These are phyloP conservation scores for Onchidella celtica DNA, from an alignment of 2,888 invertebrate genomes.

Conservation along the genomic window DNA sequence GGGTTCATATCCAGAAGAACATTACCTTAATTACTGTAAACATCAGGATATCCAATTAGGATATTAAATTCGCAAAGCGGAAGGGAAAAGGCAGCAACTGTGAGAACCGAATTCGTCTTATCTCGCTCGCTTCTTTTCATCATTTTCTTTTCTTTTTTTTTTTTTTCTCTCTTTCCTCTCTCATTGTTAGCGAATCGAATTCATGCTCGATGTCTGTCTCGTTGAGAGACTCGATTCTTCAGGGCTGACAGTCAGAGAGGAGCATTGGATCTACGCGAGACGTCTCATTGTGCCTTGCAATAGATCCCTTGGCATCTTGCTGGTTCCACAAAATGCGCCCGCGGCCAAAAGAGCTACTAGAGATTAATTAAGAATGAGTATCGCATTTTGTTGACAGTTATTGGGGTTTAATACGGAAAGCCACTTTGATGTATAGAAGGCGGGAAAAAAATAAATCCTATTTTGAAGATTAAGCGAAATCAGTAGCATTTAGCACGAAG, in stretches of 20 bases:
- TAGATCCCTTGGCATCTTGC: not conserved
- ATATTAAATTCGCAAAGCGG: constrained; percentile 35
- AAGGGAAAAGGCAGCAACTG: not conserved
- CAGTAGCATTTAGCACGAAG: constrained; percentile 16
- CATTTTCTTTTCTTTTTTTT: too few species aligned
- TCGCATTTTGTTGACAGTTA: constrained; percentile 40
- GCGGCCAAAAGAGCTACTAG: not conserved
- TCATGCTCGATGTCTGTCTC: too few species aligned
- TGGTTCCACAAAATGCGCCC: not conserved
- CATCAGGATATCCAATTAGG: constrained; percentile 24
- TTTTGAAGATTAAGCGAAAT: constrained; percentile 32
- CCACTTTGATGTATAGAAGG: constrained; percentile 38
- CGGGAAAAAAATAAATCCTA: constrained; percentile 25
- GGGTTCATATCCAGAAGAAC: not conserved
- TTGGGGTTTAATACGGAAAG: constrained; percentile 36
- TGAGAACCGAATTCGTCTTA: not conserved
- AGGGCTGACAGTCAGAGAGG: too few species aligned
- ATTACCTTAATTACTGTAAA: constrained; percentile 23
- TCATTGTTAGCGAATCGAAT: too few species aligned
- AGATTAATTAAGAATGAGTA: constrained; percentile 45
- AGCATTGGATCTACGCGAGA: too few species aligned
- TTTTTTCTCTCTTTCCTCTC: too few species aligned
- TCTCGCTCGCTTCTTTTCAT: too few species aligned
- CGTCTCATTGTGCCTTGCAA: too few species aligned
- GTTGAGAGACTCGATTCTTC: too few species aligned